Base-by-base conservation (phyloP, 1,140 invertebrate genomes). In the Eufriesea mexicana region DNA sequence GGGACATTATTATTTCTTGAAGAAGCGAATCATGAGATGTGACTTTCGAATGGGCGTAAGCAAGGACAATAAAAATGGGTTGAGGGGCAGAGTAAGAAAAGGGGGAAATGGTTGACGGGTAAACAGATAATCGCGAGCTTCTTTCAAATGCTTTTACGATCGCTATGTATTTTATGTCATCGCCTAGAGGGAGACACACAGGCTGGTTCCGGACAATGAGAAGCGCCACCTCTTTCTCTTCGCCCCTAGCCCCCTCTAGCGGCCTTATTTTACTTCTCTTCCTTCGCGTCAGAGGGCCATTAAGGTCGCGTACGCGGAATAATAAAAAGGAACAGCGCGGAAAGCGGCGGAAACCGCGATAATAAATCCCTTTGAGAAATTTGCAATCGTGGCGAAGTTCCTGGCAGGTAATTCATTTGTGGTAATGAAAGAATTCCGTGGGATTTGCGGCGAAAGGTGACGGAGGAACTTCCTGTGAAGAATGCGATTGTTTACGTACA, bases 341-440 rank as follows among this genome's bases (percentile, higher is more conserved):
- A 42, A 73, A 73, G 35, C 54, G 35, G 51, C 71, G 71, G 71
- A 59, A 73, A 73, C 71, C 71, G 71, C 71, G 71, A 73, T 57
- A 73, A 73, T 73, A 73, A 73, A 73, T 73, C 71, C 71, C 71
- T 73, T 73, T 73, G 71, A 73, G 71, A 73, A 73, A 73, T 73
- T 73, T 59, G 71, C 54, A 57, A 73, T 73, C 71, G 71, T 55
- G 51, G 54, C 23, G 14, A 42, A 73, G 54, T 73, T 73, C 54
- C 20, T 73, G 71, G 54, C 71, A 73, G 71, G 54, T 59, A 73
- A 73, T 73, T 73, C 71, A 73, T 73, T 73, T 55, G 54, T 42
- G 35, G 71, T 59, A 73, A 57, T 73, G 51, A 73, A 57, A 57
- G 71, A 57, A 55, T 73, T 73, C 71, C 35, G 35, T n/a, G n/a